Conservation (phyloP, 2,888 invertebrate genomes). For the Penaeus monodon region DNA sequence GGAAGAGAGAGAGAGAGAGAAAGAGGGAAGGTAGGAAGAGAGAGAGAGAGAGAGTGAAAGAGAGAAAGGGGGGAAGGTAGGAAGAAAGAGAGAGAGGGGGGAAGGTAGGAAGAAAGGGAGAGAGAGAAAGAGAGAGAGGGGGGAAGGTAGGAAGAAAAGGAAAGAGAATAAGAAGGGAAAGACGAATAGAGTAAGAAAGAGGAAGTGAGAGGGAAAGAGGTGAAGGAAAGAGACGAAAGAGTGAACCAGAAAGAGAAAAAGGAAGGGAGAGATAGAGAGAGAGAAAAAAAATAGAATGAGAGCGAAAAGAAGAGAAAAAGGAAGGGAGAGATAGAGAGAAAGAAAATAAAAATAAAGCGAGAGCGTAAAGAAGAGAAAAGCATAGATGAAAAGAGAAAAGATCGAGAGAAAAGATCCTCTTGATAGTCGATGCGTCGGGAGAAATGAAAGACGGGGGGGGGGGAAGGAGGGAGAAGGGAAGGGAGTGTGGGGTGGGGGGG, state of each 20-base stretch:
- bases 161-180: background rate
- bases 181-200: background rate
- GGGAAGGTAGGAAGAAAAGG: background rate
- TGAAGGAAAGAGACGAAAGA: background rate
- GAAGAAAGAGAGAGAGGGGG: background rate
- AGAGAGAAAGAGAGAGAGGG: background rate
- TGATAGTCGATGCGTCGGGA: background rate
- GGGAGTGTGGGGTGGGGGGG: background rate
- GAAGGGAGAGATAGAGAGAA: no score
- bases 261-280: background rate
- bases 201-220: background rate
- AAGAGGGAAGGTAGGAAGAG: background rate
- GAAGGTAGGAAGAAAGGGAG: background rate
- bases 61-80: background rate
- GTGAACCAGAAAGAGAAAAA: background rate
- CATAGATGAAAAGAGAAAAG: background rate
- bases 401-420: background rate
- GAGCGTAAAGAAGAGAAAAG: no score
- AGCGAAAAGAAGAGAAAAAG: no score
- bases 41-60: background rate
- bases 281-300: background rate
- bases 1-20: background rate
- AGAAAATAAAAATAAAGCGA: no score
- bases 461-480: background rate
- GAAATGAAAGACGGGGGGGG: background rate